Conservation (phyloP, 2,113 vertebrate species). For the Delphinus delphis region DNA sequence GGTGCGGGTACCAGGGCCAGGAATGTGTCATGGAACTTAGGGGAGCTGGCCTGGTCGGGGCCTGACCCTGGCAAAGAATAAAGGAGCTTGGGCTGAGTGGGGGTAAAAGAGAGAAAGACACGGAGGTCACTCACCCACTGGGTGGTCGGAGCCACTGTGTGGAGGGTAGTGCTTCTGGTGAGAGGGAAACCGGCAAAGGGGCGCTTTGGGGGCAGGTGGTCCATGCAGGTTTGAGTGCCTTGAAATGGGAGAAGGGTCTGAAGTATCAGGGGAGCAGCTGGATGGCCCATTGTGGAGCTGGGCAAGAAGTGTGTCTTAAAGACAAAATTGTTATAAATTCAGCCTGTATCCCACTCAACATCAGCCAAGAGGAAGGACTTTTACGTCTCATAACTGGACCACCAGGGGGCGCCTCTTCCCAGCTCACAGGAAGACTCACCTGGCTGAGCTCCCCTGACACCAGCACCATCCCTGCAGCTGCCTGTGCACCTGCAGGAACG, state of each 20-base stretch:
- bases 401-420: not conserved
- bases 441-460: accelerated
- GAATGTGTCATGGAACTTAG: not conserved
- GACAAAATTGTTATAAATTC: not conserved
- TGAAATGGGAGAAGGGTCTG: not conserved
- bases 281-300: accelerated
- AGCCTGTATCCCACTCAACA: not conserved
- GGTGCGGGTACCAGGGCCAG: not conserved
- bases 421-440: too few species aligned
- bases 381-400: not conserved
- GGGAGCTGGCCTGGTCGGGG: not conserved
- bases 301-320: not conserved
- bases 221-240: not conserved
- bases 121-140: accelerated
- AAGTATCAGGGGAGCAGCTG: not conserved
- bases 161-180: accelerated
- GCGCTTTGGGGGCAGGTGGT: not conserved
- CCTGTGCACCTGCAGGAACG: accelerated
- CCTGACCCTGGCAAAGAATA: not conserved
- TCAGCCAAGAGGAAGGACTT: not conserved
- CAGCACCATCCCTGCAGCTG: accelerated
- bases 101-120: not conserved
- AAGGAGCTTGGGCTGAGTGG: too few species aligned
- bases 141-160: too few species aligned
- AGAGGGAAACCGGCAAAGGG: not conserved